phyloP scores from a whole-genome alignment of 1,140 invertebrate species.

The Zaprionus vittiger region DNA sequence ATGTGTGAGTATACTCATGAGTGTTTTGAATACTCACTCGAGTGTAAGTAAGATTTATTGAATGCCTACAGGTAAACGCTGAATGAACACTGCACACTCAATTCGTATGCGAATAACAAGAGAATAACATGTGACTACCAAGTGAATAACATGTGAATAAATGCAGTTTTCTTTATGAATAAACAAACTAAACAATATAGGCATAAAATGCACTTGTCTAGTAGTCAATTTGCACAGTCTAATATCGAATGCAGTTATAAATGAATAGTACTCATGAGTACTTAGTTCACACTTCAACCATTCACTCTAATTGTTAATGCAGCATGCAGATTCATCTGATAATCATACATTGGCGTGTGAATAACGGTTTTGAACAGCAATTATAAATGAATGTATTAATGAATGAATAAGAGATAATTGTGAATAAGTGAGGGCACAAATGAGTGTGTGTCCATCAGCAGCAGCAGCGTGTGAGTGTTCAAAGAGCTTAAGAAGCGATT shows the following conservation, averaged over 20 bases:
- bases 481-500: background rate
- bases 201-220: background rate
- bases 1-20: background rate
- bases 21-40: background rate
- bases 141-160: background rate
- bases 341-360: background rate
- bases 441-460: background rate
- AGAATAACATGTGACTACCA: background rate
- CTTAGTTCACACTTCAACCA: background rate
- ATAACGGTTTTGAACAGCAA: background rate
- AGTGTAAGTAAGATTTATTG: background rate
- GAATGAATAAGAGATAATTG: background rate
- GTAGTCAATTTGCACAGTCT: background rate
- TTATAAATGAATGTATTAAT: background rate
- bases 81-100: no score
- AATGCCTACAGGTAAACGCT: no score
- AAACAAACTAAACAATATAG: background rate
- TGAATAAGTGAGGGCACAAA: conserved; percentile 2
- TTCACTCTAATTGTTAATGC: background rate
- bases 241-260: background rate
- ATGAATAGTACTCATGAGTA: background rate
- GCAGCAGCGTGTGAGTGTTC: conserved; percentile 7
- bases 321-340: background rate
- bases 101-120: background rate
- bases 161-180: background rate